Percentiles rank a stretch among this genome's conserved stretches.
These are phyloP conservation scores for Gymnogyps californianus DNA, from an alignment of 2,113 vertebrate species.

Conservation along the genomic window DNA sequence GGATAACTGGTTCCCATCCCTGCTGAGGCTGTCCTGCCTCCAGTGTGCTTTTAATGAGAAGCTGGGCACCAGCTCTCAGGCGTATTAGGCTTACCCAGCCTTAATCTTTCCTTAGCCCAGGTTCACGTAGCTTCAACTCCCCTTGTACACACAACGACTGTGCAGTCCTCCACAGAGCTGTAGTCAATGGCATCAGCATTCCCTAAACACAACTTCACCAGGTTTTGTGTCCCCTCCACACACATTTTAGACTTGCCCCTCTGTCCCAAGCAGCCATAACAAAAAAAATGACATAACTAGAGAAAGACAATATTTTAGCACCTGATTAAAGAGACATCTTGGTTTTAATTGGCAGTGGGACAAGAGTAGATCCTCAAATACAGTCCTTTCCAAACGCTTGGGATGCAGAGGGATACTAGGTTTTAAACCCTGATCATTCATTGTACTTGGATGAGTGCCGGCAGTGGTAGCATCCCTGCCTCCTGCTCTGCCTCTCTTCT, in stretches of 20 bases:
- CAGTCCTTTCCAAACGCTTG: not conserved
- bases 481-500: not conserved
- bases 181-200: not conserved
- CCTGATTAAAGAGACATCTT: not conserved
- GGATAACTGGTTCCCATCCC: not conserved
- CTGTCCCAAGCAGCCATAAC: not conserved
- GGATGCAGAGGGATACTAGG: not conserved
- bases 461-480: not conserved
- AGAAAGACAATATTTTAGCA: not conserved
- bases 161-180: not conserved
- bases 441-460: not conserved
- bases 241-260: not conserved
- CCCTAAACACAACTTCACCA: not conserved
- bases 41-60: not conserved
- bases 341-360: not conserved
- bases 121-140: not conserved
- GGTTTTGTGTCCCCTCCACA: not conserved
- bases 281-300: not conserved
- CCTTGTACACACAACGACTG: rapidly evolving
- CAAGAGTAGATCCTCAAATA: not conserved
- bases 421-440: not conserved
- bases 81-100: not conserved
- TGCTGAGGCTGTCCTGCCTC: not conserved
- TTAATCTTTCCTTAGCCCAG: not conserved
- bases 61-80: not conserved